Percentiles rank a stretch among this genome's conserved stretches.
Evolutionary conservation across 2,888 invertebrate species (phyloP).

Genomic region (Malacosoma neustria): DNA sequence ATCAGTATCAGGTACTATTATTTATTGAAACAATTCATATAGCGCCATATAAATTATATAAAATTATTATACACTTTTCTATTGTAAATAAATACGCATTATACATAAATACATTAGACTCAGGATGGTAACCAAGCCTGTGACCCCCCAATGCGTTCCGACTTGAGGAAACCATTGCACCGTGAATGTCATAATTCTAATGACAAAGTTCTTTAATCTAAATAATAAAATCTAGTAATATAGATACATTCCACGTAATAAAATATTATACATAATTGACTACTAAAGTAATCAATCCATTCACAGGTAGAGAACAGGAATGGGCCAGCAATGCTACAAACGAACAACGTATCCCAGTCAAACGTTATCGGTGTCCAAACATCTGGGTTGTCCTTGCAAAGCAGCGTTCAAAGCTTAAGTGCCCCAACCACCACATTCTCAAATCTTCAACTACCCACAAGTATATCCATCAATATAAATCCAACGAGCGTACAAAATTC

Average conservation of each 20-base stretch:
- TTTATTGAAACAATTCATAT: background rate
- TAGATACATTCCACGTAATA: no score
- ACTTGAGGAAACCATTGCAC: no score
- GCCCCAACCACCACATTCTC: conserved; percentile 41
- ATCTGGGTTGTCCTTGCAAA: conserved; percentile 34
- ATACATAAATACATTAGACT: no score
- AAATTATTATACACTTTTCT: no score
- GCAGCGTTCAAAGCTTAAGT: conserved; percentile 30
- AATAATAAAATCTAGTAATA: no score
- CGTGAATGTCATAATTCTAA: no score
- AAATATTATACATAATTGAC: no score
- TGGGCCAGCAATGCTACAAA: conserved; percentile 44
- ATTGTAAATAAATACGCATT: no score
- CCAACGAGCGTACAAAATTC: conserved; percentile 46
- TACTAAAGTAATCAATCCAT: conserved; percentile 5
- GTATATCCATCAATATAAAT: conserved; percentile 44
- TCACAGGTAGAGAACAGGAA: conserved; percentile 57
- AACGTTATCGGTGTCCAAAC: conserved; percentile 47
- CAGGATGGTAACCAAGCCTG: no score
- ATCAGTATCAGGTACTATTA: conserved; percentile 57
- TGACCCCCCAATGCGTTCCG: no score
- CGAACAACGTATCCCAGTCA: conserved; percentile 33
- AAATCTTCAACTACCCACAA: conserved; percentile 40
- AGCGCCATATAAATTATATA: no score
- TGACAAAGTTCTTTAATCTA: no score